phyloP scores from a whole-genome alignment of 2,113 vertebrate genomes.

The Colistium nudipinnis region DNA sequence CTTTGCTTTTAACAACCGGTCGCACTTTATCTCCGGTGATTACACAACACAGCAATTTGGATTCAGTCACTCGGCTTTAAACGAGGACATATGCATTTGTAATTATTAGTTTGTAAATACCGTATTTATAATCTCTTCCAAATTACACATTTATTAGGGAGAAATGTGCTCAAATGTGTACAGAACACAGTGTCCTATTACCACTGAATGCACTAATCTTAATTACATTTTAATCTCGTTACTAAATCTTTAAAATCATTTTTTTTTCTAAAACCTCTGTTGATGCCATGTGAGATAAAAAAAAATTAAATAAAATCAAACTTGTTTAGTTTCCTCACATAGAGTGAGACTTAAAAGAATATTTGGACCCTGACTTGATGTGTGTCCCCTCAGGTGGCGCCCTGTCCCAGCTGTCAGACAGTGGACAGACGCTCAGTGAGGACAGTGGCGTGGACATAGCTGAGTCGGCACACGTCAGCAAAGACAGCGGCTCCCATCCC shows the following conservation, averaged over 20 bases:
- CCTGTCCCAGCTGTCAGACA: conserved; percentile 95
- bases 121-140: conserved; percentile 16
- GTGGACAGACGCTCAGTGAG: conserved; percentile 95
- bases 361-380: conserved; percentile 12
- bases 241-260: conserved; percentile 16
- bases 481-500: conserved; percentile 82
- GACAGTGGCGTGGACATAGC: conserved; percentile 97
- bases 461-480: conserved; percentile 85
- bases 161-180: conserved; percentile 29
- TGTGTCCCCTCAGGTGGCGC: conserved; percentile 84
- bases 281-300: too few relatives aligned
- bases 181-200: conserved; percentile 6
- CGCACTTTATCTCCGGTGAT: background rate
- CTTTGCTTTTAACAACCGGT: background rate
- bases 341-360: background rate
- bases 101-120: background rate
- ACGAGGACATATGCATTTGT: background rate
- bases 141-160: conserved; percentile 31
- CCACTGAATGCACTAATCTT: conserved; percentile 26
- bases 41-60: background rate
- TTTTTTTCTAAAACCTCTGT: background rate
- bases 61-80: background rate
- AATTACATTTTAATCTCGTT: conserved; percentile 36
- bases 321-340: background rate
- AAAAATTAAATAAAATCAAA: too few relatives aligned